Conservation (phyloP, 2,797 vertebrate species). For the Lophius americanus region DNA sequence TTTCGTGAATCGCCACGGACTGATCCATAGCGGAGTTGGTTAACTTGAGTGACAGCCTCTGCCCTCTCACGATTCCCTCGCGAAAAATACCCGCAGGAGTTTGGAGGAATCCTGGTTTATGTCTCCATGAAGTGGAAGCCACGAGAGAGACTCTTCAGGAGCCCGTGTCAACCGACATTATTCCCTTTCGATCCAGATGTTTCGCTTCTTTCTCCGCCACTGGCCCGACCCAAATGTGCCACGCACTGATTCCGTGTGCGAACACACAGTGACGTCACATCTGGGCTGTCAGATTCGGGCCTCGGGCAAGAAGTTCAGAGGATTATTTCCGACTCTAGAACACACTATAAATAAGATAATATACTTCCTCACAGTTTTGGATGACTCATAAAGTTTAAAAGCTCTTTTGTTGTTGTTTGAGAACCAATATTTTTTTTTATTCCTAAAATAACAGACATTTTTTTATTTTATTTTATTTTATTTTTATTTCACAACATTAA, state of each 20-base stretch:
- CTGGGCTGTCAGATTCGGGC: constrained; percentile 48
- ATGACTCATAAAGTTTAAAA: too few species aligned
- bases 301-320: constrained; percentile 9
- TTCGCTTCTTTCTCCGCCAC: not conserved
- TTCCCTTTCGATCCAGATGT: constrained; percentile 54
- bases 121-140: not conserved
- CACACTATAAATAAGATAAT: too few species aligned
- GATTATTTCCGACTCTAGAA: constrained; percentile 1
- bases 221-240: constrained; percentile 63
- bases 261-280: constrained; percentile 69
- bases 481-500: too few species aligned
- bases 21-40: constrained; percentile 86
- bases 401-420: too few species aligned
- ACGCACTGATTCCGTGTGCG: constrained; percentile 66
- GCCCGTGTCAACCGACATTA: constrained; percentile 36
- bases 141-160: not conserved
- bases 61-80: not conserved
- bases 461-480: too few species aligned
- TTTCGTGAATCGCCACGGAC: constrained; percentile 91
- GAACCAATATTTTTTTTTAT: too few species aligned
- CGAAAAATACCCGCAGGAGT: constrained; percentile 4
- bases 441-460: too few species aligned
- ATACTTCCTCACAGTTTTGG: too few species aligned
- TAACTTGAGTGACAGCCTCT: constrained; percentile 18
- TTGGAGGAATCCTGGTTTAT: constrained; percentile 10